Conservation (phyloP, 2,888 invertebrate species). For the Plagodis pulveraria region DNA sequence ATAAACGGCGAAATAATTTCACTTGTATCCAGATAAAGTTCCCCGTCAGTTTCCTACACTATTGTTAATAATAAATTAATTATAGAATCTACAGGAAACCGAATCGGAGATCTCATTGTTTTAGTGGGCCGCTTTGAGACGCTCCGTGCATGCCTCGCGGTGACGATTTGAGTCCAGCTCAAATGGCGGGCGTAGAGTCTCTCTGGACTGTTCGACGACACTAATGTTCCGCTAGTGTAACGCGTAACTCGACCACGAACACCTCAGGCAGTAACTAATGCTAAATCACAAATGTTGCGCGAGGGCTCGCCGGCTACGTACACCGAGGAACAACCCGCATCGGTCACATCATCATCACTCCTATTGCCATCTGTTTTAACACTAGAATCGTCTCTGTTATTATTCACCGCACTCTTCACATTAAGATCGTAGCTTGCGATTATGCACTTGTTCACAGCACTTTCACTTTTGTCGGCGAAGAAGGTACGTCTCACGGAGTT, state of each 20-base stretch:
- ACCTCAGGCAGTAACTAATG: constrained; percentile 81
- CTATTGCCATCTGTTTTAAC: constrained; percentile 64
- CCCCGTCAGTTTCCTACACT: constrained; percentile 76
- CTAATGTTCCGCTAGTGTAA: constrained; percentile 59
- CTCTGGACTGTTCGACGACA: constrained; percentile 65
- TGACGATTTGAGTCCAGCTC: constrained; percentile 83
- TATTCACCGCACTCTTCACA: constrained; percentile 76
- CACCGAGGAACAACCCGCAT: constrained; percentile 66
- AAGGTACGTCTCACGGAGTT: constrained; percentile 76
- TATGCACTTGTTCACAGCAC: constrained; percentile 76
- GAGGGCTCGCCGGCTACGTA: constrained; percentile 61
- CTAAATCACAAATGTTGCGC: constrained; percentile 83
- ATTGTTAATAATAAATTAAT: constrained; percentile 84
- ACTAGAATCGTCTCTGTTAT: constrained; percentile 67
- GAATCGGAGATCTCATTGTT: constrained; percentile 81
- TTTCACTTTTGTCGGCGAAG: constrained; percentile 81
- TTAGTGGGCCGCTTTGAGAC: constrained; percentile 72
- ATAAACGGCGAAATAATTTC: constrained; percentile 63
- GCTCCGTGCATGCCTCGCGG: constrained; percentile 78
- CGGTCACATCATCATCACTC: constrained; percentile 70
- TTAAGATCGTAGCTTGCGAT: constrained; percentile 66
- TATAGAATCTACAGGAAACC: constrained; percentile 84
- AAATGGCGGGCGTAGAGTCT: constrained; percentile 77
- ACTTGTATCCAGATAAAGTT: constrained; percentile 72
- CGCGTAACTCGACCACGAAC: constrained; percentile 65